Percentiles rank a stretch among this genome's conserved stretches.
Conservation (phyloP, 2,888 invertebrate genomes). For the Clepsis dumicolana region DNA sequence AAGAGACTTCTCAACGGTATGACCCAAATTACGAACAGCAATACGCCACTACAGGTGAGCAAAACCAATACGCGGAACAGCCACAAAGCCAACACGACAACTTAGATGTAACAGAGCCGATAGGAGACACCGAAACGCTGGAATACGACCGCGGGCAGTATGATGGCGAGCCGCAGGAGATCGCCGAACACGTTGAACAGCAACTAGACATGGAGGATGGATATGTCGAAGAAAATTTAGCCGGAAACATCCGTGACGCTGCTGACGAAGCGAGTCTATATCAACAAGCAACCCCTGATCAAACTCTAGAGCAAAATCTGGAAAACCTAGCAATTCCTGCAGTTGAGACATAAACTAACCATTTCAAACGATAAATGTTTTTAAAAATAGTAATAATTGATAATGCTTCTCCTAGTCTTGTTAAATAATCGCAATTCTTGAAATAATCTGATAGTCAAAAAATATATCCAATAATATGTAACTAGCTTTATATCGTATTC, state of each 20-base stretch:
- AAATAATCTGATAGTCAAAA: neutral
- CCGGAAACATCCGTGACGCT: neutral
- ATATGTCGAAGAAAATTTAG: neutral
- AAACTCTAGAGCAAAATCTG: neutral
- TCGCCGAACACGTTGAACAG: slow-evolving; percentile 55
- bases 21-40: slow-evolving; percentile 72
- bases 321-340: slow-evolving; percentile 4
- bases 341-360: slow-evolving; percentile 4
- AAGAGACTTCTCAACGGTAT: slow-evolving; percentile 64
- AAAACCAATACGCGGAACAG: slow-evolving; percentile 44
- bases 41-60: slow-evolving; percentile 50
- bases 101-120: slow-evolving; percentile 14
- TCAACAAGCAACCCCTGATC: neutral
- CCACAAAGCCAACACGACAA: slow-evolving; percentile 45
- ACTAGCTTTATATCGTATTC: slow-evolving; percentile 22
- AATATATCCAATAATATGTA: slow-evolving; percentile 7
- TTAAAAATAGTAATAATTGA: neutral
- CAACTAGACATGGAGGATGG: slow-evolving; percentile 57
- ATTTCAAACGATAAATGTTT: neutral
- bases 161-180: slow-evolving; percentile 52
- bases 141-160: slow-evolving; percentile 47
- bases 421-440: neutral
- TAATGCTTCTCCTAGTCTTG: no score
- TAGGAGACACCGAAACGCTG: slow-evolving; percentile 13
- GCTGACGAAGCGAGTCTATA: neutral